These are phyloP conservation scores for Sarcophaga peregrina DNA, from an alignment of 1,140 invertebrate species.

Conservation along the genomic window DNA sequence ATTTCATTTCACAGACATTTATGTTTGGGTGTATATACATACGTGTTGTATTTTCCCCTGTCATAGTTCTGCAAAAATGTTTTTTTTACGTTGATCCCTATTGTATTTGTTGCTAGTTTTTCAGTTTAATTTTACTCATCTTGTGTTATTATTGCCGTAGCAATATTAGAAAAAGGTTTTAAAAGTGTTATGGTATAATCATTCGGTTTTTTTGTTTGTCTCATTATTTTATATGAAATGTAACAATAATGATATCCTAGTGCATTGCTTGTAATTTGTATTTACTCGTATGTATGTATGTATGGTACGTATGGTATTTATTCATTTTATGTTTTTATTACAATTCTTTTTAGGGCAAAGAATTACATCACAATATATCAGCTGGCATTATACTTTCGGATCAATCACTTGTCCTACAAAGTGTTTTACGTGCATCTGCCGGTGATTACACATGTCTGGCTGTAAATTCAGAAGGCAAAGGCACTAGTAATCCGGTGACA, in stretches of 20 bases:
- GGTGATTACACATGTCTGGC: constrained; percentile 86
- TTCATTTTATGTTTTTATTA: not conserved
- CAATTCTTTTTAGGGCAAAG: constrained; percentile 72
- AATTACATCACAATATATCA: constrained; percentile 82
- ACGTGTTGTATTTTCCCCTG: constrained; percentile 9
- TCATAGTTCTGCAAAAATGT: not conserved
- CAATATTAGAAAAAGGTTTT: not conserved
- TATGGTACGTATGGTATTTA: not conserved
- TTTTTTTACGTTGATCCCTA: constrained; percentile 23
- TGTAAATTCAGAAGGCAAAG: constrained; percentile 83
- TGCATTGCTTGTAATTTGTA: not conserved
- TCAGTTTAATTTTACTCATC: not conserved
- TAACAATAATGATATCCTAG: not conserved
- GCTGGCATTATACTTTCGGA: constrained; percentile 84
- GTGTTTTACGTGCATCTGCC: constrained; percentile 79
- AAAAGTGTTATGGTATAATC: not conserved
- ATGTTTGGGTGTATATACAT: too few relatives aligned
- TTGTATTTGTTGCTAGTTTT: not conserved
- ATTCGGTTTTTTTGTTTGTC: not conserved
- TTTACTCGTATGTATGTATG: constrained; percentile 28
- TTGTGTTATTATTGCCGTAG: not conserved
- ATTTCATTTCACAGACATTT: not conserved
- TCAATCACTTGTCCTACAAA: constrained; percentile 84
- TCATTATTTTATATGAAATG: not conserved
- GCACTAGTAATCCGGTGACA: constrained; percentile 81